Base-by-base conservation (phyloP, 2,113 vertebrate species). In the Cynopterus brachyotis region DNA sequence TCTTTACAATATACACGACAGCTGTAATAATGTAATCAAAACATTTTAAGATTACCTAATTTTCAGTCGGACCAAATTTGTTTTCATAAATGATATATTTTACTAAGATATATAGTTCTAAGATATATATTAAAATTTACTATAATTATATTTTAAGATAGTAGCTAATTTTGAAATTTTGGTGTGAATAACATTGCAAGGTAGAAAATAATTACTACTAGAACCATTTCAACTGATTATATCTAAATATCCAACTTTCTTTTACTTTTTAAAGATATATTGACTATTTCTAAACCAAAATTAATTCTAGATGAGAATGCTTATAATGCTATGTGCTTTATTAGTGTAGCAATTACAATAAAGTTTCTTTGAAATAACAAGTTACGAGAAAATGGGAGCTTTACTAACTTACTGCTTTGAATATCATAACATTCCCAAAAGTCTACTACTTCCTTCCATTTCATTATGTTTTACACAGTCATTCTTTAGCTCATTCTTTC, bases 21-120 rank as follows among this genome's bases (percentile, higher is more conserved):
- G 13, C 73, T 94, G 1, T 81, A 87, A 87, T 81, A 92, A 95
- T 94, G 35, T 88, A 97, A 94, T 95, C 88, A 92, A 94, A 90
- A 73, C 50, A 28, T 80, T 83, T 80, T 85, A 97, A 96, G 30
- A 64, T 42, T 80, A 19, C 28, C 72, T 88, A 94, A 57, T 92
- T 87, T 95, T 95, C 59, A 95, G n/a, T 64, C 82, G 90, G 69
- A 32, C 0, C 62, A 91, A 89, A 81, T 76, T 81, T 93, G 47
- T 81, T 90, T 91, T 73, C 92, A 35, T 50, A 94, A 96, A 83
- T 91, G n/a, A 72, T 90, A 47, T 13, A 70, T 89, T 40, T 12
- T 12, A 69, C 37, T 50, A 57, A 80, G 26, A 81, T 50, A 95
- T 13, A 5, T 53, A 92, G 32, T 15, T 80, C 9, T 94, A 92